Conservation (phyloP, 92 coral and sea anemone species). For the Isaurus tuberculatus region DNA sequence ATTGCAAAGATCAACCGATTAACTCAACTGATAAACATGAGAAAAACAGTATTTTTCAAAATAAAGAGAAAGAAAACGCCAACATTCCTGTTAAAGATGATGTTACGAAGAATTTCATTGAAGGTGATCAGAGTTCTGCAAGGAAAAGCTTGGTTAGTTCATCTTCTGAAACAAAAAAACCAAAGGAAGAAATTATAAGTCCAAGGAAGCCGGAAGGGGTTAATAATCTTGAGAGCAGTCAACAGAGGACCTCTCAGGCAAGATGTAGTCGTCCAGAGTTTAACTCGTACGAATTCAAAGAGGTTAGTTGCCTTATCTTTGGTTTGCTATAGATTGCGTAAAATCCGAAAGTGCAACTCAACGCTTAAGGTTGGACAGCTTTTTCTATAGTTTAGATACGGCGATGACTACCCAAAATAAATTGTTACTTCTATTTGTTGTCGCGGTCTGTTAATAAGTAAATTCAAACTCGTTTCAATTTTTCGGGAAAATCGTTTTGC, state of each 20-base stretch:
- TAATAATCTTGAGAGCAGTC: constrained; percentile 10
- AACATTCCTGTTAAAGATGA: not conserved
- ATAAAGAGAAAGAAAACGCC: constrained; percentile 7
- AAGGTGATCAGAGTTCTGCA: not conserved
- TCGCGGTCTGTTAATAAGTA: too few species aligned
- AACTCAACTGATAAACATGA: not conserved
- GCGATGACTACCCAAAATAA: too few species aligned
- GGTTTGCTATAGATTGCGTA: too few species aligned
- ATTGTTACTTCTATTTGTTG: too few species aligned
- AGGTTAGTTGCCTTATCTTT: constrained; percentile 39
- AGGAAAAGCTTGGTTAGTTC: constrained; percentile 7
- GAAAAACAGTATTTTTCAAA: not conserved
- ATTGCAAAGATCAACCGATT: constrained; percentile 13
- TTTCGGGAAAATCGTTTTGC: too few species aligned
- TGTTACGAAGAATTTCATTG: not conserved
- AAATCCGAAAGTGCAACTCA: too few species aligned
- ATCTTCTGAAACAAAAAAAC: not conserved
- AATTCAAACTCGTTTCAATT: too few species aligned
- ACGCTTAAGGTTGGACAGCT: too few species aligned
- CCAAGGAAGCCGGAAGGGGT: not conserved
- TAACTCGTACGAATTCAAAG: constrained; percentile 68
- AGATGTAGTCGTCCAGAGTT: constrained; percentile 36
- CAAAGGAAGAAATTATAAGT: not conserved
- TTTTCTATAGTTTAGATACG: too few species aligned
- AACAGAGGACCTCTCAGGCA: constrained; percentile 13